Conservation (phyloP, 2,113 vertebrate species). For the Scolopax mira region DNA sequence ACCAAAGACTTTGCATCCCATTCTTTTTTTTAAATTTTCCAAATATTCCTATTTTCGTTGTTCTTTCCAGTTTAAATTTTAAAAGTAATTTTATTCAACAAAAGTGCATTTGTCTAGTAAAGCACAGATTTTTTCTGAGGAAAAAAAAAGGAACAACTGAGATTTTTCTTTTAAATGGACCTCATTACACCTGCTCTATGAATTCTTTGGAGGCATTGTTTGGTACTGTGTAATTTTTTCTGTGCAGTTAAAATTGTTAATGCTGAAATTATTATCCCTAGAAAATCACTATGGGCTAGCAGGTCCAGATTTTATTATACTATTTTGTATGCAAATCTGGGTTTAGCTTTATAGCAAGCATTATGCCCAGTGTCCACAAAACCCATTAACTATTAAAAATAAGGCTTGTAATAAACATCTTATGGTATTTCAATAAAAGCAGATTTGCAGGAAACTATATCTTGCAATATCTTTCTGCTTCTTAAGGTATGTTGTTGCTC, state of each 20-base stretch:
- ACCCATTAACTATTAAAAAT: not conserved
- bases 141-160: not conserved
- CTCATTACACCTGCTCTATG: conserved; percentile 5
- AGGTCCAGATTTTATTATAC: not conserved
- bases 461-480: not conserved
- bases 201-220: not conserved
- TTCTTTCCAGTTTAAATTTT: not conserved
- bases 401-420: conserved; percentile 18
- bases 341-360: not conserved
- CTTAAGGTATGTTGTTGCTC: conserved; percentile 29
- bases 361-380: not conserved
- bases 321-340: conserved; percentile 11
- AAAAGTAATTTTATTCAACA: not conserved
- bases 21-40: not conserved
- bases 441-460: not conserved
- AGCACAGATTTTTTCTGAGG: not conserved
- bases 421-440: conserved; percentile 7
- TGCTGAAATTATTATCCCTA: conserved; percentile 42
- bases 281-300: not conserved
- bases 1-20: not conserved
- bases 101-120: not conserved
- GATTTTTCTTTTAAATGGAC: not conserved
- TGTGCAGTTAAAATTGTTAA: conserved; percentile 32
- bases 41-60: not conserved
- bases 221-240: not conserved